phyloP scores from a whole-genome alignment of 2,113 vertebrate genomes.

The Acrocephalus arundinaceus region DNA sequence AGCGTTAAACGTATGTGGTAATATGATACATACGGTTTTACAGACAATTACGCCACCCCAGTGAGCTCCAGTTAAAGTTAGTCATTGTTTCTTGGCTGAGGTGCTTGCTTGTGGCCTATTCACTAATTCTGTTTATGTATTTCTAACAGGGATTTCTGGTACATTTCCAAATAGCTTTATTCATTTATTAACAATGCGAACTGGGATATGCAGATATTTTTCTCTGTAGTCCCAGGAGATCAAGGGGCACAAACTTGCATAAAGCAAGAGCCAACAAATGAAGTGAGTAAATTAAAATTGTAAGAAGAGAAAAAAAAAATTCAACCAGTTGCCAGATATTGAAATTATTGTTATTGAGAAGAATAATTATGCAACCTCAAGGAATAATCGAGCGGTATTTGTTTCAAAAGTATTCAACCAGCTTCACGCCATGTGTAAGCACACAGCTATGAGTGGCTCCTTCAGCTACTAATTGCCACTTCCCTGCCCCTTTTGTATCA shows the following conservation, averaged over 20 bases:
- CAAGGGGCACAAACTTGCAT: background rate
- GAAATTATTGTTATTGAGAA: background rate
- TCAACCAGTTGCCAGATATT: background rate
- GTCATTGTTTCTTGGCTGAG: background rate
- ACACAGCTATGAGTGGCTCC: background rate
- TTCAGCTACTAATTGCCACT: background rate
- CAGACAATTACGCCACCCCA: background rate
- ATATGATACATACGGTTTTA: background rate
- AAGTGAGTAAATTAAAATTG: constrained; percentile 1
- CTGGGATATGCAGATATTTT: background rate
- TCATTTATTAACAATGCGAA: constrained; percentile 35
- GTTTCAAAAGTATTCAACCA: background rate
- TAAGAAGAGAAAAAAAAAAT: background rate
- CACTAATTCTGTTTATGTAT: background rate
- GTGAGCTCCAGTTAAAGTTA: background rate
- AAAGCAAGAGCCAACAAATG: constrained; percentile 15
- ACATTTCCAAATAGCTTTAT: constrained; percentile 41
- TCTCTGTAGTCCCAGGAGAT: background rate
- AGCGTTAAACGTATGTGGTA: background rate
- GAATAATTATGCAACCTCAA: background rate
- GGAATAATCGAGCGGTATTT: background rate
- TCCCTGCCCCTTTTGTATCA: background rate
- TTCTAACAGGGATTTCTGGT: background rate
- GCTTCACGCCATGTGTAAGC: background rate
- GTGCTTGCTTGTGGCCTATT: background rate